Evolutionary conservation across 2,888 invertebrate genomes (phyloP), one percentile per base, ranked within the genome.

Genomic region (Sceliomorpha sp.): DNA sequence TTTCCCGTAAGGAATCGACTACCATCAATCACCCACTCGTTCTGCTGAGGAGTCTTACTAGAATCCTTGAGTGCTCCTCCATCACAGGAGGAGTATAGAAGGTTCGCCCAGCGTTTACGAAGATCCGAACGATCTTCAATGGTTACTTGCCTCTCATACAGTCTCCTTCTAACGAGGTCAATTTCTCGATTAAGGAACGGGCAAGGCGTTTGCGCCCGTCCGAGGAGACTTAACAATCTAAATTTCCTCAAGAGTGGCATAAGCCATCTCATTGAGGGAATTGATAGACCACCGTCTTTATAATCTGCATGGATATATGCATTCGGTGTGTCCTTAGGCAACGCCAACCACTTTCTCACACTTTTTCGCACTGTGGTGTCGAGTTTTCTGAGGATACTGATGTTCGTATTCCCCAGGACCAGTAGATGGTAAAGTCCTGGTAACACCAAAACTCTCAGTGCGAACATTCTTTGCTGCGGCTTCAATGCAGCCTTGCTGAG

Each of bases 341-440:
- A 79, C 10, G 80, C 73, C 1, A 85, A 58, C 76, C 78, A 78
- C 1, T 48, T 56, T 56, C 86, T 72, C 0, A 82, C 74, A 7
- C 29, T 14, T 0, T 37, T 53, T 55, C 83, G 74, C 36, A 87
- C 74, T 20, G 77, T 67, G 1, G 13, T 14, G 15, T 55, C 45
- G 2, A 45, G 8, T 7, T 79, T 75, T 0, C 75, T 60, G 0
- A 89, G 70, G 1, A 60, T 7, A 0, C 50, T 63, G 5, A 32
- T 68, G 10, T 55, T 77, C 12, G 55, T 67, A 2, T 70, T 73
- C 1, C 83, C 87, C 1, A 87, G 66, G 55, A 79, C 82, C 12
- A 89, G 45, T 6, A 71, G 70, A 62, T 88, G 88, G 40, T 83
- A 64, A 63, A 83, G 82, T 34, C 80, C 75, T 24, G 88, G 88